Evolutionary conservation across 2,113 vertebrate genomes (phyloP).

Genomic region (Sinosuthora webbiana): DNA sequence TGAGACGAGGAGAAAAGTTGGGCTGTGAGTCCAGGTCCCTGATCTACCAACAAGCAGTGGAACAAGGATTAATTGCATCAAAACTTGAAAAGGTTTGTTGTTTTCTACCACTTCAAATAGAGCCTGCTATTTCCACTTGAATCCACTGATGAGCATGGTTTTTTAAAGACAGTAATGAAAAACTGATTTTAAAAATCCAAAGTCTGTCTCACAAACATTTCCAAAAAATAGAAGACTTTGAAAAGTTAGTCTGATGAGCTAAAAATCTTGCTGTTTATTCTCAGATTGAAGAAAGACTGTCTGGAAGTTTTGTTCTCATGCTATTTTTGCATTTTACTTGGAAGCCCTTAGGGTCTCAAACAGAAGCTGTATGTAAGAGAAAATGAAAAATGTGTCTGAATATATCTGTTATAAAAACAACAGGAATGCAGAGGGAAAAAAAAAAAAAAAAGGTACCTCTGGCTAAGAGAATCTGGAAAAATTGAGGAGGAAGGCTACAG

Average conservation of each 20-base stretch:
- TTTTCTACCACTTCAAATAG: not conserved
- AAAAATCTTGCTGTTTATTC: not conserved
- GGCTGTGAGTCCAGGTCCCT: not conserved
- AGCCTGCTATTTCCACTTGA: not conserved
- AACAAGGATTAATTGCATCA: not conserved
- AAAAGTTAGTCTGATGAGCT: not conserved
- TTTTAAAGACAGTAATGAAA: not conserved
- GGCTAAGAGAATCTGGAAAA: constrained; percentile 20
- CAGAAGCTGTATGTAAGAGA: not conserved
- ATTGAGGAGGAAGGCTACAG: not conserved
- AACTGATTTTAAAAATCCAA: not conserved
- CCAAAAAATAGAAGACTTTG: not conserved
- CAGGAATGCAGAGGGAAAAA: not conserved
- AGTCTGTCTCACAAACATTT: not conserved
- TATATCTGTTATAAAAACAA: constrained; percentile 6
- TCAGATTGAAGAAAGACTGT: not conserved
- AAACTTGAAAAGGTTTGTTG: not conserved
- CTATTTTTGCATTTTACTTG: constrained; percentile 17
- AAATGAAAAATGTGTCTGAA: constrained; percentile 27
- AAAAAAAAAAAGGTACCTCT: not conserved
- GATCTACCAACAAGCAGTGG: not conserved
- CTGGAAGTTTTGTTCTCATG: not conserved
- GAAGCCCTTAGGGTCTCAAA: not conserved
- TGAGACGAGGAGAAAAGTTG: not conserved
- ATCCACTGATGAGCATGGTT: not conserved